Conservation (phyloP, 2,113 vertebrate genomes). For the Pandion haliaetus region DNA sequence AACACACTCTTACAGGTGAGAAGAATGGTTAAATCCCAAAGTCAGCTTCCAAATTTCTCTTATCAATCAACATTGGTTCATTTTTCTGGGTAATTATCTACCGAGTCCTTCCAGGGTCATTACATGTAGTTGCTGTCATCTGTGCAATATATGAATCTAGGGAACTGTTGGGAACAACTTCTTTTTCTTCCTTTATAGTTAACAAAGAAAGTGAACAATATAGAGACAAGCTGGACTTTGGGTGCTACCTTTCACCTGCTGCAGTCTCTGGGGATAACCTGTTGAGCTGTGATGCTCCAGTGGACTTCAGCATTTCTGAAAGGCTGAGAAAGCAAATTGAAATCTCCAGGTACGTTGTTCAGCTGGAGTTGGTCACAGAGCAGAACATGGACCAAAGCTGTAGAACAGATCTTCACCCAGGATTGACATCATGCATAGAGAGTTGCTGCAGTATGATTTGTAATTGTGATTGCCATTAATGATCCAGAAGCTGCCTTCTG, state of each 20-base stretch:
- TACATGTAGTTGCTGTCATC: neutral
- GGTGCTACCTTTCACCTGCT: conserved; percentile 93
- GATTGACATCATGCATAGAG: neutral
- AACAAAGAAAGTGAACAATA: conserved; percentile 94
- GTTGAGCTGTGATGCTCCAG: conserved; percentile 33
- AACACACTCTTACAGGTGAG: conserved; percentile 88
- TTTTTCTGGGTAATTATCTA: neutral
- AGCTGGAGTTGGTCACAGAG: neutral
- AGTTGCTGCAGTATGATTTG: neutral
- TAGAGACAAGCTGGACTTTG: conserved; percentile 96
- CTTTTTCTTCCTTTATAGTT: conserved; percentile 76
- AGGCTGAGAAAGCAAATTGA: neutral
- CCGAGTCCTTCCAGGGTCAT: neutral
- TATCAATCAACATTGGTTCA: neutral
- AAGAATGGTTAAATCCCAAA: neutral
- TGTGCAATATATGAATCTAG: neutral
- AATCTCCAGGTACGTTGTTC: neutral
- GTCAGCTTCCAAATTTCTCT: neutral
- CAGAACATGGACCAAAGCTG: conserved; percentile 28
- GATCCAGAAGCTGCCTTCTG: conserved; percentile 34
- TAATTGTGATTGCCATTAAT: conserved; percentile 5
- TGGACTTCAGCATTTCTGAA: conserved; percentile 28
- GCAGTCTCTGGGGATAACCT: conserved; percentile 82
- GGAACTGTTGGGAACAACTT: neutral
- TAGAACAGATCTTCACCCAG: neutral